These are phyloP conservation scores for Dasyornis broadbenti DNA, from an alignment of 2,113 vertebrate species.

Conservation along the genomic window DNA sequence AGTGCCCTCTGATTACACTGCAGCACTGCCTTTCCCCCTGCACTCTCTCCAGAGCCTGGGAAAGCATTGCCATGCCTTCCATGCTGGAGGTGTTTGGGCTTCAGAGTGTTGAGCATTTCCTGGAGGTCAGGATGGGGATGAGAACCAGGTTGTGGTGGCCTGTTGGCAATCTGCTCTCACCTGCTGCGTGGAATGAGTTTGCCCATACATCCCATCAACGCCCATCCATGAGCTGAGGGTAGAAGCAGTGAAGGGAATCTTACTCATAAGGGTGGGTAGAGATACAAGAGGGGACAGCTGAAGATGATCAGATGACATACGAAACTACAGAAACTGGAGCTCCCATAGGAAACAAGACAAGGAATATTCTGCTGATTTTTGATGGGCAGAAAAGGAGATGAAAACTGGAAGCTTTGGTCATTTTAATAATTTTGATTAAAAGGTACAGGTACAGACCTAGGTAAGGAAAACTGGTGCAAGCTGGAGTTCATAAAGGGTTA, in stretches of 20 bases:
- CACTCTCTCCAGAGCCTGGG: background rate
- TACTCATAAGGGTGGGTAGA: fast-evolving
- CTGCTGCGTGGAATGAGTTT: background rate
- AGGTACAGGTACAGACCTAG: background rate
- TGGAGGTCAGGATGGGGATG: background rate
- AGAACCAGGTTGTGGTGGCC: background rate
- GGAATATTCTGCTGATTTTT: background rate
- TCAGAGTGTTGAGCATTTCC: background rate
- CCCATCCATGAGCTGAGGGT: background rate
- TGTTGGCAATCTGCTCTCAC: background rate
- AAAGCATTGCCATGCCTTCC: background rate
- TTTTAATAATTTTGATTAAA: background rate
- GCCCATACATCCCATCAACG: background rate
- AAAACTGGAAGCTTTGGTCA: background rate
- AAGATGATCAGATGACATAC: background rate
- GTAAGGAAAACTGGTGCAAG: background rate
- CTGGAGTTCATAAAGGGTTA: background rate
- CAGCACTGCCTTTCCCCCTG: background rate
- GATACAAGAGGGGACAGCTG: background rate
- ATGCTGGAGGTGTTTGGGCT: fast-evolving
- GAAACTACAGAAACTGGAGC: background rate
- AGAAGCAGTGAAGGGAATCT: background rate
- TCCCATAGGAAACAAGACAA: background rate
- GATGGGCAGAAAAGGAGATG: background rate
- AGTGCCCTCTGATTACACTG: background rate